Evolutionary conservation across 2,113 vertebrate genomes (phyloP), one percentile per base, ranked within the genome.

Genomic region (Laticauda colubrina): DNA sequence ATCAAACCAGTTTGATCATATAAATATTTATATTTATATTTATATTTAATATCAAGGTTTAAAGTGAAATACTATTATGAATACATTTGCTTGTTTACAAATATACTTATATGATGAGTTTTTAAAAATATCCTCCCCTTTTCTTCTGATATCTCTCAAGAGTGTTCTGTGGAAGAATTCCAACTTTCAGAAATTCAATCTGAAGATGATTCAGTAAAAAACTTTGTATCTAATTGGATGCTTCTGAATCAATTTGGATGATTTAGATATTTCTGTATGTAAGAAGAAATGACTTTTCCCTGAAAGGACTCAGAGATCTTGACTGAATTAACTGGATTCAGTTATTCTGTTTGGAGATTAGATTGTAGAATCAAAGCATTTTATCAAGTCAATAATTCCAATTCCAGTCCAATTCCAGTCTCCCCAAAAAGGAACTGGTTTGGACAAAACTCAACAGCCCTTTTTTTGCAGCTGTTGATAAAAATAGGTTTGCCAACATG

Each of bases 81-180:
- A 18, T 89, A 92, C 85, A 89, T 92, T 39, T 54, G 39, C 45
- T 23, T n/a, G 64, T 92, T 92, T 92, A 45, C 88, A 21, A n/a
- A n/a, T 92, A 64, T 53, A 5, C 29, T 89, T 86, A 34, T 86
- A 85, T 90, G n/a, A 85, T 64, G 12, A 21, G 45, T 87, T 75
- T 55, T n/a, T 9, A 39, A 55, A 45, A 48, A 57, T 89, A 57
- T 57, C 51, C 53, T 85, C 29, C 23, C 57, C n/a, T n/a, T 54
- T 53, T 61, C 29, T 20, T 93, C 2, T 61, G 26, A 51, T 29
- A 59, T 64, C 43, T 90, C 88, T 86, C 88, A 53, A 89, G 43
- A 56, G 88, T 61, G 21, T 20, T 59, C 55, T 45, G 18, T 45
- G 51, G 54, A 15, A 43, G 45, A 34, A 59, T 85, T 89, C 43